Base-by-base conservation (phyloP, 2,797 vertebrate species). In the Enteromius unitaeniatus region DNA sequence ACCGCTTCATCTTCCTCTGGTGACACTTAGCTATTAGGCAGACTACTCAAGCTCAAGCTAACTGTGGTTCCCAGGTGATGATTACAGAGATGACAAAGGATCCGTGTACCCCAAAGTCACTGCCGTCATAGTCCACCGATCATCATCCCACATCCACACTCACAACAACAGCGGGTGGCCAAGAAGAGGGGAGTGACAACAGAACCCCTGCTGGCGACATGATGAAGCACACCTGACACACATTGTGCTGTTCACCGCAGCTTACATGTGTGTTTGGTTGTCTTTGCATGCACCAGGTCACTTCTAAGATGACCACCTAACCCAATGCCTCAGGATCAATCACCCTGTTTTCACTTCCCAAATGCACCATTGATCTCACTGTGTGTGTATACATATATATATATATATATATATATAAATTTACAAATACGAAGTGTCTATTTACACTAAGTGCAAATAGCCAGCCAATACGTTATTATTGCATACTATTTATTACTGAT, bases 191-290 rank as follows among this genome's bases (percentile, higher is more conserved):
- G 74, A 13, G 37, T 34, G 21, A 34, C 53, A 76, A 76, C 53
- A 76, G 21, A 58, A 58, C 60, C 34, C 74, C 74, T 76, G 74
- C 74, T 76, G 53, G 34, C 58, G 17, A 60, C 40, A 23, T 19
- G 34, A 76, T 76, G n/a, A 76, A 76, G 74, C 37, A 60, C 49
- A 19, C 51, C 26, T 21, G 34, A 55, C 72, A 75, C 49, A 45
- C 45, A 26, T 72, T 47, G n/a, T 47, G n/a, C 9, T 23, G 4
- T 6, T 26, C 23, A 60, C 10, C 58, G 11, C 60, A 64, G 60
- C 26, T 64, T 64, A 64, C 7, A 1, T 64, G 62, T 34, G 28
- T 65, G 15, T 65, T 31, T 65, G 15, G 62, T 8, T 65, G 62
- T 34, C 62, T 65, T 28, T 65, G 28, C 6, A 6, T 31, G 62